A percentile compares a stretch with the other conserved stretches of the same genome.
Evolutionary conservation across 1,140 invertebrate genomes (phyloP).

Genomic region (Lordiphosa stackelbergi): DNA sequence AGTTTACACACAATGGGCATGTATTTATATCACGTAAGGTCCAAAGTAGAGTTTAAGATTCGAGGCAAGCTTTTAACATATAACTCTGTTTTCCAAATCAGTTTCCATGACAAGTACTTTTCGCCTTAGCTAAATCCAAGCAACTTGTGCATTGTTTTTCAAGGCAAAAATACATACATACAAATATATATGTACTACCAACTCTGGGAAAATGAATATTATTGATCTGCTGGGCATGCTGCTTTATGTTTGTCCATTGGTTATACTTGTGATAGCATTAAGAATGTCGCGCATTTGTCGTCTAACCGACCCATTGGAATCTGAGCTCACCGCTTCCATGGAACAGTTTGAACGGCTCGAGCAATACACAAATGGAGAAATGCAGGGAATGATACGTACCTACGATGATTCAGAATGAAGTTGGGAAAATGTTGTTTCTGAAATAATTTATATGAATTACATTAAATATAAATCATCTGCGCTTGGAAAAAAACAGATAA

Average conservation of each 20-base stretch:
- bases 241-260: background rate
- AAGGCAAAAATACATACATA: conserved; percentile 32
- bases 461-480: too few species aligned
- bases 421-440: too few species aligned
- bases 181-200: background rate
- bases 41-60: conserved; percentile 39
- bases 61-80: conserved; percentile 22
- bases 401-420: too few species aligned
- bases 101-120: conserved; percentile 22
- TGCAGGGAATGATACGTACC: too few species aligned
- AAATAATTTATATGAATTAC: too few species aligned
- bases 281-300: too few species aligned
- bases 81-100: conserved; percentile 1
- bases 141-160: conserved; percentile 26
- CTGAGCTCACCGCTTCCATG: too few species aligned
- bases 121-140: background rate
- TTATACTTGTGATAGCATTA: background rate
- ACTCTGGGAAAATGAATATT: background rate
- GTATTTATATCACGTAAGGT: conserved; percentile 28
- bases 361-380: too few species aligned
- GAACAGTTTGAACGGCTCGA: too few species aligned
- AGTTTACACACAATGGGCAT: conserved; percentile 26
- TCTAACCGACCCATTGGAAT: too few species aligned
- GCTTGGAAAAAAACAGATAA: too few species aligned
- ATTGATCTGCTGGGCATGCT: too few species aligned